A percentile compares a stretch with the other conserved stretches of the same genome.
phyloP scores from a whole-genome alignment of 2,888 invertebrate species.

The Folsomia manolachei region DNA sequence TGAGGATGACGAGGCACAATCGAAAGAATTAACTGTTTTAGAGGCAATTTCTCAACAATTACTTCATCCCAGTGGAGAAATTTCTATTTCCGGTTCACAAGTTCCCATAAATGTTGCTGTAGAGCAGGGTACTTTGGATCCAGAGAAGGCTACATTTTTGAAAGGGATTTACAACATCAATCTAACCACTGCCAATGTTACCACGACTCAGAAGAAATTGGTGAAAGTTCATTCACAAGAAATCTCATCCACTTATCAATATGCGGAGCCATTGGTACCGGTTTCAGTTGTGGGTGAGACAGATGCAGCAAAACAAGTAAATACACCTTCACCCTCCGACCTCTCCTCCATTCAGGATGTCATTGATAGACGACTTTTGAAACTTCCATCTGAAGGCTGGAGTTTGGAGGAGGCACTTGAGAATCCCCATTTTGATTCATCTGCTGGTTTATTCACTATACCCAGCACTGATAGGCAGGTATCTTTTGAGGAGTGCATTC shows the following conservation, averaged over 20 bases:
- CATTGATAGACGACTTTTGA: conserved; percentile 61
- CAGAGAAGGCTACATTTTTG: conserved; percentile 80
- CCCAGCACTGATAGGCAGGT: conserved; percentile 80
- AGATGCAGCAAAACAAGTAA: neutral
- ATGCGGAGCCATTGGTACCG: neutral
- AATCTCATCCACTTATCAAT: conserved; percentile 54
- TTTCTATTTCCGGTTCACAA: conserved; percentile 70
- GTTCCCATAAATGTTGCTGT: conserved; percentile 83
- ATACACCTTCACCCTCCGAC: neutral
- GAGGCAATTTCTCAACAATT: conserved; percentile 82
- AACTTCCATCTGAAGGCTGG: conserved; percentile 81
- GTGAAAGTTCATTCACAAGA: conserved; percentile 72
- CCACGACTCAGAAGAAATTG: conserved; percentile 76
- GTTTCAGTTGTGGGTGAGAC: neutral
- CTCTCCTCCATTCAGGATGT: conserved; percentile 19
- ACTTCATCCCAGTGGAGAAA: conserved; percentile 83
- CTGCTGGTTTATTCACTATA: conserved; percentile 77
- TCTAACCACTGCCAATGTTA: conserved; percentile 81
- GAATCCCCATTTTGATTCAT: conserved; percentile 76
- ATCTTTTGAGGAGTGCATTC: conserved; percentile 82
- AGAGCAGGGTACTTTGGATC: conserved; percentile 76
- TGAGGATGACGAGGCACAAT: neutral
- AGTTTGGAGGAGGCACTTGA: conserved; percentile 77
- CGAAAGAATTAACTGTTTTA: conserved; percentile 74
- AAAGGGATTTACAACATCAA: conserved; percentile 83